Evolutionary conservation across 1,140 invertebrate genomes (phyloP).

Genomic region (Papilio aristodemus): DNA sequence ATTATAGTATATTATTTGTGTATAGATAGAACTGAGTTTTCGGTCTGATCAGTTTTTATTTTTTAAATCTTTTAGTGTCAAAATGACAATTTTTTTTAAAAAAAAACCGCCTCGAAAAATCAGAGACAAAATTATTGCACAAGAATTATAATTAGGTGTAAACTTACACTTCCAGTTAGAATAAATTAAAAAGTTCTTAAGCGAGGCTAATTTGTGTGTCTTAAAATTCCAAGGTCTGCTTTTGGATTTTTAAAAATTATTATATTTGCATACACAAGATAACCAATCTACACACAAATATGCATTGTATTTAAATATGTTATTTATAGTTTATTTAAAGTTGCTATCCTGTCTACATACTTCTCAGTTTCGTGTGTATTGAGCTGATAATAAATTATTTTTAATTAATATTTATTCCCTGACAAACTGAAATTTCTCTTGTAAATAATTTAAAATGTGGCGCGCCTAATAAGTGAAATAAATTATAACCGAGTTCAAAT

Average conservation of each 20-base stretch:
- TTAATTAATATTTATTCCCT: constrained; percentile 21
- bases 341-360: no score
- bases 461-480: not conserved
- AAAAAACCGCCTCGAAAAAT: not conserved
- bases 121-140: not conserved
- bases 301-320: no score
- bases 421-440: constrained; percentile 1
- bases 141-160: constrained; percentile 3
- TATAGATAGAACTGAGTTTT: no score
- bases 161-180: not conserved
- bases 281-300: no score
- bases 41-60: no score
- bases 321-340: no score
- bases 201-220: not conserved
- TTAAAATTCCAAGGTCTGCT: constrained; percentile 3
- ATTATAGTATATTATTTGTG: no score
- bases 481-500: not conserved
- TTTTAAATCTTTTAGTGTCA: no score
- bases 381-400: not conserved
- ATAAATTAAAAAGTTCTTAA: not conserved
- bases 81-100: no score
- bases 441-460: constrained; percentile 12
- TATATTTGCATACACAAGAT: no score
- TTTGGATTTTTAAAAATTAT: not conserved
- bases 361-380: not conserved